Conservation (phyloP, 2,888 invertebrate species). For the Micoletzkya japonica region DNA sequence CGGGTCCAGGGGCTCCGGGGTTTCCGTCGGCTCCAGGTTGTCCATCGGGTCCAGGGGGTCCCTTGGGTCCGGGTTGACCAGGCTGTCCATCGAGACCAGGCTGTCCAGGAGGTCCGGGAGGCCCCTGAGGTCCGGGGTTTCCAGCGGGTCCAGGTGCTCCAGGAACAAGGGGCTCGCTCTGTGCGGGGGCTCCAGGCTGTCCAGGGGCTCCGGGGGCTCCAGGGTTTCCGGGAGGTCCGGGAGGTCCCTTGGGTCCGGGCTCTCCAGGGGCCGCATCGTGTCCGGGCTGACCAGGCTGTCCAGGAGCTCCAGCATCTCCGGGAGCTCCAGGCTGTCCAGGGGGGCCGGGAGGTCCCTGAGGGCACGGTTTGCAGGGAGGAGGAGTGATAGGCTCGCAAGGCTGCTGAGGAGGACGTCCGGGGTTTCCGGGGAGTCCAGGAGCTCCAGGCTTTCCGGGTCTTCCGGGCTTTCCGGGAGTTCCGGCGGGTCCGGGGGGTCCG, state of each 20-base stretch:
- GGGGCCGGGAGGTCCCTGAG: constrained; percentile 38
- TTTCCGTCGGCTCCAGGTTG: constrained; percentile 37
- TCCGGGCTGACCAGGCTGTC: constrained; percentile 43
- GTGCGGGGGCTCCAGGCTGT: constrained; percentile 39
- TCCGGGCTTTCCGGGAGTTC: constrained; percentile 40
- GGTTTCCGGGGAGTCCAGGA: constrained; percentile 46
- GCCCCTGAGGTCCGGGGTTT: constrained; percentile 42
- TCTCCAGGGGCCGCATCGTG: constrained; percentile 47
- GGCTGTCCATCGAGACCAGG: constrained; percentile 39
- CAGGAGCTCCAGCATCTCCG: constrained; percentile 43
- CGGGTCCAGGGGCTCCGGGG: constrained; percentile 17
- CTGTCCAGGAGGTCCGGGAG: constrained; percentile 39
- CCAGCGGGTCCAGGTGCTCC: constrained; percentile 43
- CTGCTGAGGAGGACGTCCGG: constrained; percentile 37
- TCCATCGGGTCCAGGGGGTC: constrained; percentile 38
- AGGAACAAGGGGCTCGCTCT: constrained; percentile 33
- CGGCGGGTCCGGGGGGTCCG: constrained; percentile 42
- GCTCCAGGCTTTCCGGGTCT: constrained; percentile 43
- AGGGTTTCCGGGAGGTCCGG: constrained; percentile 41
- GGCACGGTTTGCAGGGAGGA: constrained; percentile 39
- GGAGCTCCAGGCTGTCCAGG: constrained; percentile 47
- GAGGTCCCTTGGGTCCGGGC: constrained; percentile 40
- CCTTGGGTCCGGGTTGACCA: constrained; percentile 38
- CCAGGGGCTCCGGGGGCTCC: constrained; percentile 43
- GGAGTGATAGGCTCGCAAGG: constrained; percentile 44